phyloP scores from a whole-genome alignment of 2,113 vertebrate species.

The Upupa epops region DNA sequence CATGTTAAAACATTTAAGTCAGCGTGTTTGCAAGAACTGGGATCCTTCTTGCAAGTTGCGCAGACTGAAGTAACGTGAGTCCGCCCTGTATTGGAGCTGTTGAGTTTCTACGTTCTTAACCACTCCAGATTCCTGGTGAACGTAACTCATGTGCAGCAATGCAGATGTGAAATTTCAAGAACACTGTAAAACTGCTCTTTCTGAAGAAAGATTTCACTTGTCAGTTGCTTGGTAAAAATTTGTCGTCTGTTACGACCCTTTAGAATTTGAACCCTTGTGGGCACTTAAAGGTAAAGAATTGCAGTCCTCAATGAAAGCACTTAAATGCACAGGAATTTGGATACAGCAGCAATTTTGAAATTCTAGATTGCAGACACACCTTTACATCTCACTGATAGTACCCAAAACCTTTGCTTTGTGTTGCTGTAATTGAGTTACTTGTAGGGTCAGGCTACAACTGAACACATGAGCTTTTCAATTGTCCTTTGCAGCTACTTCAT shows the following conservation, averaged over 20 bases:
- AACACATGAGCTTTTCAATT: background rate
- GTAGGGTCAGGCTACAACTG: accelerated
- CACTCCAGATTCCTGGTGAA: background rate
- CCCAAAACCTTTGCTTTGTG: background rate
- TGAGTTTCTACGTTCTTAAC: background rate
- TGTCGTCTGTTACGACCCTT: background rate
- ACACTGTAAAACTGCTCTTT: background rate
- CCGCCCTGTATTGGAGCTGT: accelerated
- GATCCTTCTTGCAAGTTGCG: background rate
- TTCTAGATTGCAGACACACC: background rate
- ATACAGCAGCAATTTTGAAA: background rate
- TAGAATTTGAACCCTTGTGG: background rate
- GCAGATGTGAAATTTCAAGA: background rate
- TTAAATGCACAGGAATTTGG: background rate
- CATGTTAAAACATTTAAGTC: background rate
- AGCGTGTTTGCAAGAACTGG: background rate
- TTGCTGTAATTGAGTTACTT: background rate
- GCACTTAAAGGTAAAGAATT: background rate
- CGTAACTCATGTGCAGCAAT: accelerated
- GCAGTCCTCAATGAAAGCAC: background rate
- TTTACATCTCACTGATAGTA: background rate
- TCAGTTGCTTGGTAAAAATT: background rate
- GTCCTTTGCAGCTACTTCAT: background rate
- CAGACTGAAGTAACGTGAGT: background rate
- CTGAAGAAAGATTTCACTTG: background rate